A percentile compares a stretch with the other conserved stretches of the same genome.
phyloP scores from a whole-genome alignment of 2,113 vertebrate species.

The human region DNA sequence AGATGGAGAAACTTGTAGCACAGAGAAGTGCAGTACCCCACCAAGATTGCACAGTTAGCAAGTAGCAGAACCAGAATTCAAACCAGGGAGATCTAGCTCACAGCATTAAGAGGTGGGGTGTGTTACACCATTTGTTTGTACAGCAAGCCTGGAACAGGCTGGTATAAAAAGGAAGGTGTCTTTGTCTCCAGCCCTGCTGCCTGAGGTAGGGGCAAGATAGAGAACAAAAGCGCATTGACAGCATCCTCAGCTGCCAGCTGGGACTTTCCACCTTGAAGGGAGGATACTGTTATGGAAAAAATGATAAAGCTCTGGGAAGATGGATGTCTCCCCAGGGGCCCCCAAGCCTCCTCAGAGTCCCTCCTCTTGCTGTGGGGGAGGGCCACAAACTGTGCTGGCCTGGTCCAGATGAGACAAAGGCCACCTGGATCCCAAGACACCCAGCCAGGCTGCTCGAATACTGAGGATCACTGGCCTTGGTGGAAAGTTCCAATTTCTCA shows the following conservation, averaged over 20 bases:
- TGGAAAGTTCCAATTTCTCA: slow-evolving; percentile 9
- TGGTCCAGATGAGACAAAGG: slow-evolving; percentile 40
- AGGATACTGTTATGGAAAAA: slow-evolving; percentile 70
- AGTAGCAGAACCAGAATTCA: not conserved
- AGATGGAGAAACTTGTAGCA: not conserved
- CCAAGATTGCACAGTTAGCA: not conserved
- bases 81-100: not conserved
- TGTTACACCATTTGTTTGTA: too few species aligned
- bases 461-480: not conserved
- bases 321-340: slow-evolving; percentile 63
- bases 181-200: not conserved
- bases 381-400: not conserved
- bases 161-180: not conserved
- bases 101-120: not conserved
- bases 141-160: not conserved
- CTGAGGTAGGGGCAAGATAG: not conserved
- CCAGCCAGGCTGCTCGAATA: not conserved
- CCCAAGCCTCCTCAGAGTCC: slow-evolving; percentile 11
- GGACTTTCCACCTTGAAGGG: slow-evolving; percentile 67
- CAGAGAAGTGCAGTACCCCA: not conserved
- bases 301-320: slow-evolving; percentile 68
- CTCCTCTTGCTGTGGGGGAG: not conserved
- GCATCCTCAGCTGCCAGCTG: slow-evolving; percentile 33
- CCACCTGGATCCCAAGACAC: slow-evolving; percentile 52
- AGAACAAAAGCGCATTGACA: not conserved